Conservation (phyloP, 1,140 invertebrate species). For the Myzus persicae region DNA sequence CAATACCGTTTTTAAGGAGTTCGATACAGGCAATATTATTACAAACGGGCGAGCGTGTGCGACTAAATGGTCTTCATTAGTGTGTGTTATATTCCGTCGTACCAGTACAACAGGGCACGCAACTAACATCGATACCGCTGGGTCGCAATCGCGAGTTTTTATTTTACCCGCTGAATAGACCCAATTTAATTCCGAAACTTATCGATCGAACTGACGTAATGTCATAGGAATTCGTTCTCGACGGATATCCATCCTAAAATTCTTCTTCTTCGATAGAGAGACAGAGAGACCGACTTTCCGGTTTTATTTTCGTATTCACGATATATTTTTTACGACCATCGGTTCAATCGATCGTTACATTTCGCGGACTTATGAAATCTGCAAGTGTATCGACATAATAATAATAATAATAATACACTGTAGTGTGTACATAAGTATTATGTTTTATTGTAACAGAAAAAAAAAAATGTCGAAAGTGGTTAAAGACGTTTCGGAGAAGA, state of each 20-base stretch:
- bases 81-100: background rate
- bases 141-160: background rate
- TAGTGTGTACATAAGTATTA: background rate
- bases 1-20: background rate
- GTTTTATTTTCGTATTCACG: background rate
- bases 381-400: too few relatives aligned
- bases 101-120: background rate
- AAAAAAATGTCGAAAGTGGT: background rate
- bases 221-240: background rate
- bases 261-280: background rate
- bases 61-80: constrained; percentile 1
- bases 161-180: background rate
- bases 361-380: background rate
- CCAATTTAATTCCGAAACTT: background rate
- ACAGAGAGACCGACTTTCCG: background rate
- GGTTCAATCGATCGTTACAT: background rate
- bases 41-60: background rate
- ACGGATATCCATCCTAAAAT: background rate
- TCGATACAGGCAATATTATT: background rate
- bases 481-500: background rate
- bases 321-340: background rate
- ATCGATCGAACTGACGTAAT: background rate
- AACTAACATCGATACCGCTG: background rate
- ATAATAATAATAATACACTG: too few relatives aligned
- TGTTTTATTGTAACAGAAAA: too few relatives aligned